These are phyloP conservation scores for Actenoides lindsayi DNA, from an alignment of 2,113 vertebrate species.

Conservation along the genomic window DNA sequence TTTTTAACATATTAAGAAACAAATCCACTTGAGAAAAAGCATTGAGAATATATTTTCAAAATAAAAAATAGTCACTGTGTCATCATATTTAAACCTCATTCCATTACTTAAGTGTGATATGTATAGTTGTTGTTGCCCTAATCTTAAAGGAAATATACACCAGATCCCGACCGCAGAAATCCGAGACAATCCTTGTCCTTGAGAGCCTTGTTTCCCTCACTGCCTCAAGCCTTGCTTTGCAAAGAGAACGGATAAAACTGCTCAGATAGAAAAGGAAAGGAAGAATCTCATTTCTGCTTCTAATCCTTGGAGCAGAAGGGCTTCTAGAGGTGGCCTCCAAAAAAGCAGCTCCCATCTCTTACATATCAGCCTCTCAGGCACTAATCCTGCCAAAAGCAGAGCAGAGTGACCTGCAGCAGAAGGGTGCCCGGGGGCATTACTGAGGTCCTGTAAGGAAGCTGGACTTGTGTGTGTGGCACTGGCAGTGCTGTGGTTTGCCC, in stretches of 20 bases:
- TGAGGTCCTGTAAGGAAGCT: background rate
- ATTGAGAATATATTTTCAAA: background rate
- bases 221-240: background rate
- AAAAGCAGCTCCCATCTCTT: background rate
- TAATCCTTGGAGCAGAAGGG: background rate
- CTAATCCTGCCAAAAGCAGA: background rate
- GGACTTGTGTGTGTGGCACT: background rate
- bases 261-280: background rate
- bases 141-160: background rate
- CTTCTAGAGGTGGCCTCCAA: background rate
- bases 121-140: background rate
- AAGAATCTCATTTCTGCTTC: background rate
- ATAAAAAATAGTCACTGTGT: background rate
- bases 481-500: background rate
- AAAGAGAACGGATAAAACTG: background rate
- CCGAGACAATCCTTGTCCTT: background rate
- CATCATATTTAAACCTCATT: background rate
- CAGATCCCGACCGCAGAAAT: background rate
- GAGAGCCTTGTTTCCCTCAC: background rate
- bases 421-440: rapidly evolving
- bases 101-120: background rate
- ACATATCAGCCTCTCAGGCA: background rate
- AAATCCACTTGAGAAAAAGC: background rate
- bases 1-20: background rate
- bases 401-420: background rate